Percentiles rank a stretch among this genome's conserved stretches.
Evolutionary conservation across 2,113 vertebrate genomes (phyloP).

Genomic region (Chrysemys picta): DNA sequence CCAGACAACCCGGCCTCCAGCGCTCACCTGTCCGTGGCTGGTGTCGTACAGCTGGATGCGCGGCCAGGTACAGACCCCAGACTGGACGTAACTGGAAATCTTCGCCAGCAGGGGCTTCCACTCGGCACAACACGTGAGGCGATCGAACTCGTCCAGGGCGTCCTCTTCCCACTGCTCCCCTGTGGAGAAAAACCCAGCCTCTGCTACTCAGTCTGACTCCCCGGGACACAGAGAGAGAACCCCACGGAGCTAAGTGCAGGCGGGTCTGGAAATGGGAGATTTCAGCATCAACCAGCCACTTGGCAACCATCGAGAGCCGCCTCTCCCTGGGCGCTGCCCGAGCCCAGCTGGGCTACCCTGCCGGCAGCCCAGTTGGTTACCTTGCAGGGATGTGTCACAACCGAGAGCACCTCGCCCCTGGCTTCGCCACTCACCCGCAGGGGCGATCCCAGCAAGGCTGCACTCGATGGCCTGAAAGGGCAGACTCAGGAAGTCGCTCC

Average conservation of each 20-base stretch:
- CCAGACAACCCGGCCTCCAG: no score
- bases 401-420: fast-evolving
- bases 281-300: background rate
- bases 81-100: slow-evolving; percentile 87
- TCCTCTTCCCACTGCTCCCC: slow-evolving; percentile 84
- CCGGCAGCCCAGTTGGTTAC: background rate
- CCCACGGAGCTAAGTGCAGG: background rate
- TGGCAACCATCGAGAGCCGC: background rate
- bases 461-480: slow-evolving; percentile 96
- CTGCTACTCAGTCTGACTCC: no score
- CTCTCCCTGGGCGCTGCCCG: background rate
- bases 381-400: fast-evolving
- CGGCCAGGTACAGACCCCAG: slow-evolving; percentile 83
- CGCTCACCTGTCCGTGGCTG: slow-evolving; percentile 74
- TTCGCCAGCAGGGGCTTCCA: slow-evolving; percentile 89
- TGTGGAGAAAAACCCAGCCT: no score
- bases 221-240: background rate
- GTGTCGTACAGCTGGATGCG: slow-evolving; percentile 83
- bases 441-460: slow-evolving; percentile 84
- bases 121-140: slow-evolving; percentile 83
- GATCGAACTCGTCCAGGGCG: slow-evolving; percentile 87
- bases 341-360: background rate
- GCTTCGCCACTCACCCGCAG: slow-evolving; percentile 77
- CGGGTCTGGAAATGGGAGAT: background rate
- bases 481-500: slow-evolving; percentile 94